Evolutionary conservation across 1,140 invertebrate species (phyloP).

Genomic region (Hylaeus anthracinus): DNA sequence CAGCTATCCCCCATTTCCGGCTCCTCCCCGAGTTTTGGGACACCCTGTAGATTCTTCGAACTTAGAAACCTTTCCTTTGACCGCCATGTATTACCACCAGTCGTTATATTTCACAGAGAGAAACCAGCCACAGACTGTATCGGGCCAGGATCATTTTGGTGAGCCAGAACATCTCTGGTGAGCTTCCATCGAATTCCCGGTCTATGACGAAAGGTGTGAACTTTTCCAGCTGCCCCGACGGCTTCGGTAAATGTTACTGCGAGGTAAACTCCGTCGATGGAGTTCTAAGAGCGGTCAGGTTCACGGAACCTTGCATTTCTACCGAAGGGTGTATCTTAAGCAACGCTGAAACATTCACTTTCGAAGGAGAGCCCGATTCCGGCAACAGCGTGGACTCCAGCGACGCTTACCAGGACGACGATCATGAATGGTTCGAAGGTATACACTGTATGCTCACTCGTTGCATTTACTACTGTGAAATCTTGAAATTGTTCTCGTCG

Average conservation of each 20-base stretch:
- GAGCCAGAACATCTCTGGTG: background rate
- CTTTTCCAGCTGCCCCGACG: constrained; percentile 49
- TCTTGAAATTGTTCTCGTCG: no score
- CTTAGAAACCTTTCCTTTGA: no score
- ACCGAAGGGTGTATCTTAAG: constrained; percentile 39
- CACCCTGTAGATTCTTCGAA: no score
- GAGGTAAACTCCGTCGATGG: constrained; percentile 38
- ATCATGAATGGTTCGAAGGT: constrained; percentile 26
- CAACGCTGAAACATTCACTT: constrained; percentile 23
- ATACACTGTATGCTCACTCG: background rate
- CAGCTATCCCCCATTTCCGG: no score
- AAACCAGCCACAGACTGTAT: constrained; percentile 43
- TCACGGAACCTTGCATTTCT: constrained; percentile 52
- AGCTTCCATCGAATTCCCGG: background rate
- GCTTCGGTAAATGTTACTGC: constrained; percentile 44
- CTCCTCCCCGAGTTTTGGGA: no score
- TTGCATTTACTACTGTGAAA: background rate
- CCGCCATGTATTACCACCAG: background rate
- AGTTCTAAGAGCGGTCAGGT: constrained; percentile 45
- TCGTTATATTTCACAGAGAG: constrained; percentile 22
- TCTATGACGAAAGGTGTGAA: constrained; percentile 28
- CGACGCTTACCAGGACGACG: constrained; percentile 30
- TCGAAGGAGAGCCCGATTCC: constrained; percentile 32
- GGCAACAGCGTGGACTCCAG: background rate
- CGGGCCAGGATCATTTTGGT: constrained; percentile 50